These are phyloP conservation scores for Notiomystis cincta DNA, from an alignment of 2,113 vertebrate species.

Conservation along the genomic window DNA sequence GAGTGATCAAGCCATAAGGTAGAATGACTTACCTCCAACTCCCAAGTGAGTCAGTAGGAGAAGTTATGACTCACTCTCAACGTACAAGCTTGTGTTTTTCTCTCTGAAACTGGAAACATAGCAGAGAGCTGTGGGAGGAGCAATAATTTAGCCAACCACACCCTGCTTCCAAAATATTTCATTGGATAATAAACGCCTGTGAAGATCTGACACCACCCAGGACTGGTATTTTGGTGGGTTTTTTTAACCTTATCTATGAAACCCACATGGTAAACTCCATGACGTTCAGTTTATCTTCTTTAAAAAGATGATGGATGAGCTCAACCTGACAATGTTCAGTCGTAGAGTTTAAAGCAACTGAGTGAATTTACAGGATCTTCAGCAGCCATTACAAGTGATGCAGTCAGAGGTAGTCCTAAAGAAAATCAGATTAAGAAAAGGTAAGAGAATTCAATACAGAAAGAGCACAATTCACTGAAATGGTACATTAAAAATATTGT, in stretches of 20 bases:
- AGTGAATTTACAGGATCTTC: neutral
- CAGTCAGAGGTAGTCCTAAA: neutral
- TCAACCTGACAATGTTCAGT: neutral
- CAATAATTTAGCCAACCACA: neutral
- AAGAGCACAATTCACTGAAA: neutral
- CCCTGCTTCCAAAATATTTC: conserved; percentile 16
- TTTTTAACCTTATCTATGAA: conserved; percentile 48
- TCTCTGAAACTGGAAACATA: conserved; percentile 18
- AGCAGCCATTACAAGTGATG: neutral
- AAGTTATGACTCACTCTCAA: conserved; percentile 37
- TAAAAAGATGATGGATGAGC: neutral
- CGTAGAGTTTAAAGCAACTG: neutral
- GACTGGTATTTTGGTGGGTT: neutral
- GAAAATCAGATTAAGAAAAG: neutral
- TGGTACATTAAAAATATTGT: neutral
- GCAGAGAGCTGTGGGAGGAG: conserved; percentile 19
- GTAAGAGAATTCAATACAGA: neutral
- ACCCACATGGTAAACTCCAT: neutral
- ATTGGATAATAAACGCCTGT: neutral
- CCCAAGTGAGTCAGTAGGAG: conserved; percentile 40
- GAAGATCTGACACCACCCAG: neutral
- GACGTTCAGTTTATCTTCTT: neutral
- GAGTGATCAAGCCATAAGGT: neutral
- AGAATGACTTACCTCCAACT: conserved; percentile 48
- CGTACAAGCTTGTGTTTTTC: conserved; percentile 28